These are phyloP conservation scores for Nilaparvata lugens DNA, from an alignment of 1,140 invertebrate genomes.

Conservation along the genomic window DNA sequence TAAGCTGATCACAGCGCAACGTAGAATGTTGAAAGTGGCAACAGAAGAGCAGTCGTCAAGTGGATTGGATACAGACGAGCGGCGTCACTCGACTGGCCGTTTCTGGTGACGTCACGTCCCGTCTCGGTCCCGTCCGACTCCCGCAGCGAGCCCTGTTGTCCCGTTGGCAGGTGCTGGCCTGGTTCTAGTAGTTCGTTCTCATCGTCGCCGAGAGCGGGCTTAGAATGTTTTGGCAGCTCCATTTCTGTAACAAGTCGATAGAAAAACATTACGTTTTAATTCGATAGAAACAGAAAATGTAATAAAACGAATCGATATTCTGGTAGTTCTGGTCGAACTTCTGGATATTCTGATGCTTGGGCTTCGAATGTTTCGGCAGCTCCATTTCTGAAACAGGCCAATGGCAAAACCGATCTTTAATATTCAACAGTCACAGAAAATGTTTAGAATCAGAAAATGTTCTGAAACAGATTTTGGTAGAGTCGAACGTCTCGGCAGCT, in stretches of 20 bases:
- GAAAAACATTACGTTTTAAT: background rate
- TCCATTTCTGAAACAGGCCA: constrained; percentile 4
- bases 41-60: too few species aligned
- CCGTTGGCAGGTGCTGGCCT: background rate
- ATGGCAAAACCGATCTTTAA: background rate
- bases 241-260: background rate
- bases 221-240: constrained; percentile 2
- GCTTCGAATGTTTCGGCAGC: constrained; percentile 1
- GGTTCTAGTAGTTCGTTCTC: background rate
- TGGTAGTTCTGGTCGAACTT: background rate
- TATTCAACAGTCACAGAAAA: background rate
- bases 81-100: background rate
- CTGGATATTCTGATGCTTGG: background rate
- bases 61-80: too few species aligned
- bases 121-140: background rate
- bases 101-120: background rate
- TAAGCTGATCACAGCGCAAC: too few species aligned
- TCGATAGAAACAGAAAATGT: background rate
- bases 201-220: background rate
- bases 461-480: background rate
- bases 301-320: background rate
- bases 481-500: background rate
- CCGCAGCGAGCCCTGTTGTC: constrained; percentile 6
- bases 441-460: background rate
- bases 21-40: too few species aligned